These are phyloP conservation scores for Squalus acanthias DNA, from an alignment of 2,797 vertebrate species.

Conservation along the genomic window DNA sequence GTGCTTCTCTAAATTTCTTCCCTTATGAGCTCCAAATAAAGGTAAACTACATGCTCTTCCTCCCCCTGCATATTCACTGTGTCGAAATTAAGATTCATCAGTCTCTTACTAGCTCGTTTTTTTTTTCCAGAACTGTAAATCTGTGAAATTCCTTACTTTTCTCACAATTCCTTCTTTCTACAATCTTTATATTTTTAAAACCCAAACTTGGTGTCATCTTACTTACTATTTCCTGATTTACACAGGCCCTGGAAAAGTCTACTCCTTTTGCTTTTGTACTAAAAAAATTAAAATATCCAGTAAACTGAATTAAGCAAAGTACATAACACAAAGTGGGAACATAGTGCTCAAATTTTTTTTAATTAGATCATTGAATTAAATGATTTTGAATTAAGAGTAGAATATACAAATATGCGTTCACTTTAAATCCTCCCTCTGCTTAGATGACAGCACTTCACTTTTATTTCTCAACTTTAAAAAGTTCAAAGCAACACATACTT, in stretches of 20 bases:
- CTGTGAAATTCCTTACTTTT: not conserved
- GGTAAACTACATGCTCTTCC: not conserved
- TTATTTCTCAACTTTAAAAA: not conserved
- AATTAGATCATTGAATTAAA: not conserved
- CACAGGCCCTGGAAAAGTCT: not conserved
- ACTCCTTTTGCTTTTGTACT: not conserved
- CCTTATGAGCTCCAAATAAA: not conserved
- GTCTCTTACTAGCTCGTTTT: not conserved
- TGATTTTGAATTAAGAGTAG: not conserved
- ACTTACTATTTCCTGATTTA: not conserved
- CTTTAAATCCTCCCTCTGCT: not conserved
- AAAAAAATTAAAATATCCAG: not conserved
- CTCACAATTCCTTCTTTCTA: too few relatives aligned
- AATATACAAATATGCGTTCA: not conserved
- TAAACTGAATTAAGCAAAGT: not conserved
- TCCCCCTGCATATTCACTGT: not conserved
- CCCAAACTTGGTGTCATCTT: not conserved
- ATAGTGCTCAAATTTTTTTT: not conserved
- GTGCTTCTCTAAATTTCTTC: not conserved
- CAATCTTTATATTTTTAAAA: not conserved
- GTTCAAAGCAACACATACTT: not conserved
- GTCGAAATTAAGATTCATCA: not conserved
- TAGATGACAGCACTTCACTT: not conserved
- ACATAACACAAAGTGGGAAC: not conserved
- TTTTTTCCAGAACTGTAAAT: not conserved